Evolutionary conservation across 2,888 invertebrate species (phyloP), one percentile per base, ranked within the genome.

Genomic region (Drosophila tripunctata): DNA sequence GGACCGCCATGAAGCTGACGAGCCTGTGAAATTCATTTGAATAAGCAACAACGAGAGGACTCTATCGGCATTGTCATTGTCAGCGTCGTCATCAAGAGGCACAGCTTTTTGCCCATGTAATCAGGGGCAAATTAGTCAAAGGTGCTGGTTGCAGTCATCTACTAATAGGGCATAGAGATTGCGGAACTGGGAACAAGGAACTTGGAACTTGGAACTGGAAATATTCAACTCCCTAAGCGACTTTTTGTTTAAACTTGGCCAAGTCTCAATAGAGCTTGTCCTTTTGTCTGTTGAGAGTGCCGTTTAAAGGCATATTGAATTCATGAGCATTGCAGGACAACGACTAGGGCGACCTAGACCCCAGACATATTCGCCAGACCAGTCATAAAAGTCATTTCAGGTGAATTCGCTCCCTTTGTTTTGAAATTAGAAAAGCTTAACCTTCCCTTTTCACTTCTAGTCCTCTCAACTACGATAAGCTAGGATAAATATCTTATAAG

Each of bases 81-180:
- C 51, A 63, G 19, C 14, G 27, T 7, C 10, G 43, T 3, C 44
- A 44, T 19, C 14, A 33, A 27, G 43, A 44, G 19, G 12, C 8
- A 36, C 14, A 58, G 17, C n/a, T 44, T 14, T 17, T 55, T 33
- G 54, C 31, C 72, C 63, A 43, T 45, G 38, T 78, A 71, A 78
- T 63, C 75, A 64, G 57, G 54, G 47, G 57, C 63, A 79, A 79
- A 77, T 79, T 73, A 70, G 77, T 75, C 64, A 67, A 76, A 71
- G 72, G 67, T 67, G 63, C 60, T 57, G 71, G 55, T 22, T 36
- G 48, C 63, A 35, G 19, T 19, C 30, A 27, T 27, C 19, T 22
- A 24, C 19, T 22, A 24, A 17, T 2, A 19, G 8, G 10, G 38
- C 21, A 22, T 15, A 10, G 5, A 43, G 15, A 27, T n/a, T 15